Percentiles rank a stretch among this genome's conserved stretches.
These are phyloP conservation scores for Drosophila bocki DNA, from an alignment of 1,140 invertebrate genomes.

Conservation along the genomic window DNA sequence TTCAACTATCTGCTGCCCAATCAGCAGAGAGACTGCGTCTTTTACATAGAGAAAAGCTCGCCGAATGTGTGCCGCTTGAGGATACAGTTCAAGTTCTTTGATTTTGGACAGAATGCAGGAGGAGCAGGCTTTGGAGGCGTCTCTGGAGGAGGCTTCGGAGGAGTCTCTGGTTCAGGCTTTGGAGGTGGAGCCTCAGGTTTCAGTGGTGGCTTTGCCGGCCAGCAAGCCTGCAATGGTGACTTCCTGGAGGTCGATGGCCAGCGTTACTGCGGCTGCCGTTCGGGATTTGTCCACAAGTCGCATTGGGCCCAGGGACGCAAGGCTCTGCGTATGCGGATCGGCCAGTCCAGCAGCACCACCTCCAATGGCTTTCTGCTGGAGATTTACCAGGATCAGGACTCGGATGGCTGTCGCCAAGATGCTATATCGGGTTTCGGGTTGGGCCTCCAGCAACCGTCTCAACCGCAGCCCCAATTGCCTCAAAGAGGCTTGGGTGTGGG, in stretches of 20 bases:
- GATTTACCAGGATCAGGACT: slow-evolving; percentile 86
- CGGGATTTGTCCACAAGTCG: slow-evolving; percentile 85
- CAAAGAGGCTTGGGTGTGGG: slow-evolving; percentile 18
- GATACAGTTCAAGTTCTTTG: slow-evolving; percentile 87
- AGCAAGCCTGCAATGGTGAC: slow-evolving; percentile 84
- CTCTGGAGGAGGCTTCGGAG: neutral
- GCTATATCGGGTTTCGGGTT: slow-evolving; percentile 20
- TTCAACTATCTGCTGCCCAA: slow-evolving; percentile 66
- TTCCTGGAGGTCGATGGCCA: slow-evolving; percentile 87
- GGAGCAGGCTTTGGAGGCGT: slow-evolving; percentile 16
- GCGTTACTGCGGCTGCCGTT: slow-evolving; percentile 87
- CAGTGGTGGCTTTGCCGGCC: neutral
- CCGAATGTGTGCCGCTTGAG: slow-evolving; percentile 86
- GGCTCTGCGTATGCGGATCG: slow-evolving; percentile 79
- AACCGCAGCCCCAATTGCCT: slow-evolving; percentile 5
- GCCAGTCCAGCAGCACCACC: slow-evolving; percentile 49
- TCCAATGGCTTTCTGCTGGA: slow-evolving; percentile 87
- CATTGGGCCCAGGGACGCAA: slow-evolving; percentile 76
- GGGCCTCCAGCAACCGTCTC: slow-evolving; percentile 11
- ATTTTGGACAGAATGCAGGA: slow-evolving; percentile 82
- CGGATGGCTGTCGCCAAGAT: slow-evolving; percentile 56
- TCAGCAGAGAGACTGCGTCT: slow-evolving; percentile 85
- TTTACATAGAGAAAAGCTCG: slow-evolving; percentile 85
- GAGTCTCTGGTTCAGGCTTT: neutral
- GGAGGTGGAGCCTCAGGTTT: neutral